These are phyloP conservation scores for Laupala kohalensis DNA, from an alignment of 1,140 invertebrate species.

Conservation along the genomic window DNA sequence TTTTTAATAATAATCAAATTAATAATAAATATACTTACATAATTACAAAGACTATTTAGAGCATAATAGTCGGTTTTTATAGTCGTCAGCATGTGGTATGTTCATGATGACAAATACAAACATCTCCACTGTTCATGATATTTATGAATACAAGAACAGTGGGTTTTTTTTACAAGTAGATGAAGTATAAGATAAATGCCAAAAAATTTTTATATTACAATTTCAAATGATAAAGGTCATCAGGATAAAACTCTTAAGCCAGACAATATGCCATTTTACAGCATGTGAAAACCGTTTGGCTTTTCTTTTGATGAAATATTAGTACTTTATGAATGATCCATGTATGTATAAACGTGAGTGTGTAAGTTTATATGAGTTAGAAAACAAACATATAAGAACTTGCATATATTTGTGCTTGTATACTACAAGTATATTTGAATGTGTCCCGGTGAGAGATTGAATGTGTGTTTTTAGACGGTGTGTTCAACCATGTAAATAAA, in stretches of 20 bases:
- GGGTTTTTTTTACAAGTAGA: not conserved
- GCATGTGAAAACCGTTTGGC: not conserved
- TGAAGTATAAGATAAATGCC: not conserved
- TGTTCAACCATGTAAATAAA: not conserved
- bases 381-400: not conserved
- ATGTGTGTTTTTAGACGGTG: not conserved
- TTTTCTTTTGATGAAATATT: not conserved
- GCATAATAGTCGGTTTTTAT: not conserved
- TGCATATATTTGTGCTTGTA: too few species aligned
- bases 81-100: not conserved
- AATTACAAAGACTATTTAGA: not conserved
- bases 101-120: not conserved
- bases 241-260: not conserved
- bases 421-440: too few species aligned
- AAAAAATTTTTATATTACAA: not conserved
- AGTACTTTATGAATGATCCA: not conserved
- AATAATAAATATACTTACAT: not conserved
- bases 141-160: not conserved
- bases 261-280: not conserved
- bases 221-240: not conserved
- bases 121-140: not conserved
- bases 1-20: not conserved
- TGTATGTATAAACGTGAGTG: not conserved
- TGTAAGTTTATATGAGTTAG: not conserved
- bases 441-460: not conserved